phyloP scores from a whole-genome alignment of 1,140 invertebrate species.

The Zaprionus gabonicus region DNA sequence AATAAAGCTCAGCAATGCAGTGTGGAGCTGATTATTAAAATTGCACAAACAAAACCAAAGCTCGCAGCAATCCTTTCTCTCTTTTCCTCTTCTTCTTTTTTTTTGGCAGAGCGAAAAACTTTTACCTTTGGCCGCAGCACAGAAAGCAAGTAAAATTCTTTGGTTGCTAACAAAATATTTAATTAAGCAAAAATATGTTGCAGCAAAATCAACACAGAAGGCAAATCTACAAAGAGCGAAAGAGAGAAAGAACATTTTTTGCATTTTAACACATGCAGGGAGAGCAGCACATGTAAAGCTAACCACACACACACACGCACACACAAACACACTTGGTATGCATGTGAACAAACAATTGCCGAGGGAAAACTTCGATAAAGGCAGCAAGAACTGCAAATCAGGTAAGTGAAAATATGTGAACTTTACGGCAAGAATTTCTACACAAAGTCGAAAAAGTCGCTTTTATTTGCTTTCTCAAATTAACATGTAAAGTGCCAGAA shows the following conservation, averaged over 20 bases:
- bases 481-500: constrained; percentile 35
- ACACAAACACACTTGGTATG: neutral
- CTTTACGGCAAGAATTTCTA: constrained; percentile 60
- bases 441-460: constrained; percentile 29
- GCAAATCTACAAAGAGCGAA: neutral
- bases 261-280: constrained; percentile 21
- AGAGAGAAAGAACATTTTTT: neutral
- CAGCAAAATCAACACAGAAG: constrained; percentile 55
- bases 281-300: constrained; percentile 25
- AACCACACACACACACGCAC: constrained; percentile 45
- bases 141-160: constrained; percentile 44
- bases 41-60: constrained; percentile 28
- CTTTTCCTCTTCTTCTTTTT: neutral
- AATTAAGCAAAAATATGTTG: constrained; percentile 79
- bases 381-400: constrained; percentile 45
- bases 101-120: constrained; percentile 1
- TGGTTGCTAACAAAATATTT: constrained; percentile 67
- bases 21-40: constrained; percentile 57
- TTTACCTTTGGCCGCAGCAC: constrained; percentile 25
- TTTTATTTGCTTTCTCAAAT: constrained; percentile 40
- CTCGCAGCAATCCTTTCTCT: neutral
- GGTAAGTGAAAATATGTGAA: constrained; percentile 55
- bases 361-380: constrained; percentile 54
- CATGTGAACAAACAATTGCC: constrained; percentile 27
- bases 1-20: constrained; percentile 37